Evolutionary conservation across 2,113 vertebrate genomes (phyloP), one percentile per base, ranked within the genome.

Genomic region (Climacteris rufus): DNA sequence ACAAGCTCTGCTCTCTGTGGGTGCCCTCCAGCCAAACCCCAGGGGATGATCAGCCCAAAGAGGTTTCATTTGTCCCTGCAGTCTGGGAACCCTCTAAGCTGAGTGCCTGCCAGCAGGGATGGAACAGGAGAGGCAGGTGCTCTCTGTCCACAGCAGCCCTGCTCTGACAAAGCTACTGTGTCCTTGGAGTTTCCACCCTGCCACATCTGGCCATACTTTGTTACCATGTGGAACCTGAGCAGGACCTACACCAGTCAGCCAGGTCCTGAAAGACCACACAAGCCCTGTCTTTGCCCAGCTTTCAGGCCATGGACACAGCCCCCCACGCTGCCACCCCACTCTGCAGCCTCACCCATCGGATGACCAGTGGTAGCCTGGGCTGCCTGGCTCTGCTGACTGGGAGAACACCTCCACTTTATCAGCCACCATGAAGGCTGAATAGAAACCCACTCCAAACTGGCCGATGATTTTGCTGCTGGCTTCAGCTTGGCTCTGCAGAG

Each of bases 361-460:
- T 39, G 98, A 98, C 99, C 99, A 99, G 97, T 98, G 99, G 97
- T 98, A 99, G 37, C 98, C 99, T 0, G 97, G 97, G 72, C 98
- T 97, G 20, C 83, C 98, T 0, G 97, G 96, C 63, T 98, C 98
- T 8, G 98, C 97, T 0, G 98, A 97, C 91, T 98, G 98, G 4
- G 99, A 99, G 96, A 98, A 99, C 53, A 99, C 99, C 5, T 99
- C 99, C 39, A 99, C 99, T 13, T 87, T 96, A 93, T 99, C 98
- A 0, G 99, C 98, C 87, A 99, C 99, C 99, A 99, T 99, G 98
- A 99, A 99, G n/a, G 99, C 98, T 0, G 99, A 99, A 96, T 99
- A 99, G 97, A 99, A 99, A 28, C 99, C 99, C 52, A 99, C 99
- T 33, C 99, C 99, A 75, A 99, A 99, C 98, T 99, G 99, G 86